phyloP scores from a whole-genome alignment of 2,797 vertebrate species.

The Gallinago nigripennis region DNA sequence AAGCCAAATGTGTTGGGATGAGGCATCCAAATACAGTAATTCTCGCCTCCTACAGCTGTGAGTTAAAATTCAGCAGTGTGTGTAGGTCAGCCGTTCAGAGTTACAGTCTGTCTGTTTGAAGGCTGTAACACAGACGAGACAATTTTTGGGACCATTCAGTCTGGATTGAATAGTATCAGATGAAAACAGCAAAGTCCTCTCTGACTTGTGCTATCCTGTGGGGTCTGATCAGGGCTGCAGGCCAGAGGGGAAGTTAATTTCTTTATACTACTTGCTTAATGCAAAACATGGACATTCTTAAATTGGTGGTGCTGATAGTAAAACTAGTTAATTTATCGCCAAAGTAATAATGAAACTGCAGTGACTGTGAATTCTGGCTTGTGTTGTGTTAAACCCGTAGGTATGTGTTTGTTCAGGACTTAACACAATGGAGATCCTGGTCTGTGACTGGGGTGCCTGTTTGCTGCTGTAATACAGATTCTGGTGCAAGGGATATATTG shows the following conservation, averaged over 20 bases:
- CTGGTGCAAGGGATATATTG: background rate
- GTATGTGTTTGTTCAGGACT: background rate
- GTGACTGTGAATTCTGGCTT: background rate
- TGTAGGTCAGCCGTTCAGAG: background rate
- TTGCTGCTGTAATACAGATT: background rate
- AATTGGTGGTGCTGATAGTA: background rate
- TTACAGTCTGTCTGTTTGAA: background rate
- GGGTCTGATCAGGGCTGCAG: background rate
- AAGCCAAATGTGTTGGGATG: background rate
- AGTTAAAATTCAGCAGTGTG: background rate
- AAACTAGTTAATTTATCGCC: background rate
- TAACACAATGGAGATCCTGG: background rate
- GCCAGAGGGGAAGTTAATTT: background rate
- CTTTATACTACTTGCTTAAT: background rate
- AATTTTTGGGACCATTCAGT: background rate
- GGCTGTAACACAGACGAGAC: background rate
- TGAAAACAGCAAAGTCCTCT: background rate
- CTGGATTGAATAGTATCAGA: background rate
- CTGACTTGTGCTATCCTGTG: rapidly evolving
- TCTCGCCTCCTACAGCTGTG: background rate
- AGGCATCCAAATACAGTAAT: background rate
- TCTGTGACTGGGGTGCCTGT: background rate
- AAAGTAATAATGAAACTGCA: background rate
- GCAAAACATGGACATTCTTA: background rate
- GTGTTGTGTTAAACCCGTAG: background rate